Percentiles rank a stretch among this genome's conserved stretches.
These are phyloP conservation scores for Leguminivora glycinivorella DNA, from an alignment of 1,140 invertebrate genomes.

Conservation along the genomic window DNA sequence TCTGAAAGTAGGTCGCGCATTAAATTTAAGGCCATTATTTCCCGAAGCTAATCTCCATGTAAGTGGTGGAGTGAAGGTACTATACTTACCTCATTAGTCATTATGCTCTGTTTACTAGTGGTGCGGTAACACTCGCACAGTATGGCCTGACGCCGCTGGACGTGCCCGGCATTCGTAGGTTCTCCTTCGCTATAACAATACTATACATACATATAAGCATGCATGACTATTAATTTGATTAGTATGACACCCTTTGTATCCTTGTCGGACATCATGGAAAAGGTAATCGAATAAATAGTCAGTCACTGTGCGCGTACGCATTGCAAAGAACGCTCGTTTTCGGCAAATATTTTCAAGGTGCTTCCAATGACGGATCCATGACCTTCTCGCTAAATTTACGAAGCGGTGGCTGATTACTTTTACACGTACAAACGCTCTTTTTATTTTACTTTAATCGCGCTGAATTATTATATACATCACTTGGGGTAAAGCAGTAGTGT, in stretches of 20 bases:
- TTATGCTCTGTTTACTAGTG: slow-evolving; percentile 32
- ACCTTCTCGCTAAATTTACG: slow-evolving; percentile 27
- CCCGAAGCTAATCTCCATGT: slow-evolving; percentile 35
- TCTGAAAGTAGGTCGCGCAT: slow-evolving; percentile 36
- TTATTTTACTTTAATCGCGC: background rate
- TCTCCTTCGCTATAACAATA: slow-evolving; percentile 10
- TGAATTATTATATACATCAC: background rate
- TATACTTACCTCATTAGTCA: background rate
- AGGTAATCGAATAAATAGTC: slow-evolving; percentile 1
- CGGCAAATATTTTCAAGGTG: slow-evolving; percentile 24
- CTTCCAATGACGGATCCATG: slow-evolving; percentile 18
- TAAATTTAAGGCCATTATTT: slow-evolving; percentile 37
- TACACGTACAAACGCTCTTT: slow-evolving; percentile 1
- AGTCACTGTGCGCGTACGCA: background rate
- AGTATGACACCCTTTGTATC: slow-evolving; percentile 29
- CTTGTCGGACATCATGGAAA: slow-evolving; percentile 14
- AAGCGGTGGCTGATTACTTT: background rate
- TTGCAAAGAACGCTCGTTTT: slow-evolving; percentile 18
- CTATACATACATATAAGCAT: background rate
- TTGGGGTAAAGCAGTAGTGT: background rate
- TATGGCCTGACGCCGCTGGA: slow-evolving; percentile 32
- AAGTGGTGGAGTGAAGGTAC: slow-evolving; percentile 4
- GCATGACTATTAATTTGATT: slow-evolving; percentile 2
- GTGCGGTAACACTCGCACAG: slow-evolving; percentile 35
- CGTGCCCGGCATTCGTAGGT: slow-evolving; percentile 35